Percentiles rank a stretch among this genome's conserved stretches.
phyloP scores from a whole-genome alignment of 2,888 invertebrate species.

The Listrodromus nycthemerus region DNA sequence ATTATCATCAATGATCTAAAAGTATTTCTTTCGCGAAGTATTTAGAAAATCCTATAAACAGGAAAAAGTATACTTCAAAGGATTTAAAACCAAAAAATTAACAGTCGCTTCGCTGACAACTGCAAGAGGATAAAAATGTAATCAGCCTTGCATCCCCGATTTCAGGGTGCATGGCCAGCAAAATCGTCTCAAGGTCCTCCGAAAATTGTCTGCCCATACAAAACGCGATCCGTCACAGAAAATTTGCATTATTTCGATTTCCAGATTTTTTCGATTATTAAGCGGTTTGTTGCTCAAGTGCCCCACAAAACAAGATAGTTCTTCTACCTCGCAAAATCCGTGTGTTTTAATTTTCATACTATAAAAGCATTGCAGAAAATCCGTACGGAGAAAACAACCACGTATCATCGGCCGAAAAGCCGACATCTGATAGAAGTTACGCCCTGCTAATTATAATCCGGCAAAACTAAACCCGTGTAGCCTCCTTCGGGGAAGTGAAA shows the following conservation, averaged over 20 bases:
- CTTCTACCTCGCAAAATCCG: neutral
- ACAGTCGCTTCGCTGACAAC: neutral
- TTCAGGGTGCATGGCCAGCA: neutral
- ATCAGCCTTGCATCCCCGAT: neutral
- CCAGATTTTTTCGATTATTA: neutral
- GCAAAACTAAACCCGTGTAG: neutral
- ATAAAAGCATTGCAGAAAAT: conserved; percentile 3
- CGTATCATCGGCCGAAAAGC: neutral
- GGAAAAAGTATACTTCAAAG: neutral
- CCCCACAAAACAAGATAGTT: neutral
- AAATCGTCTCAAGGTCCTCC: neutral
- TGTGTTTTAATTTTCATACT: neutral
- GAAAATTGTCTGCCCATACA: neutral
- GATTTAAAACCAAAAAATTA: neutral
- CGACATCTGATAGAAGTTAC: neutral
- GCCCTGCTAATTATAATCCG: neutral
- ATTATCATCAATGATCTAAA: neutral
- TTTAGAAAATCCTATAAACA: neutral
- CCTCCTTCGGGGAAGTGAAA: neutral
- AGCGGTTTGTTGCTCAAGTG: neutral
- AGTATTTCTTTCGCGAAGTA: neutral
- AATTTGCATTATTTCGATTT: neutral
- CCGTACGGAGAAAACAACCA: neutral
- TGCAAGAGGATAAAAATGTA: neutral
- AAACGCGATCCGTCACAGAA: neutral